These are phyloP conservation scores for Spicauda simplicius DNA, from an alignment of 2,888 invertebrate species.

Conservation along the genomic window DNA sequence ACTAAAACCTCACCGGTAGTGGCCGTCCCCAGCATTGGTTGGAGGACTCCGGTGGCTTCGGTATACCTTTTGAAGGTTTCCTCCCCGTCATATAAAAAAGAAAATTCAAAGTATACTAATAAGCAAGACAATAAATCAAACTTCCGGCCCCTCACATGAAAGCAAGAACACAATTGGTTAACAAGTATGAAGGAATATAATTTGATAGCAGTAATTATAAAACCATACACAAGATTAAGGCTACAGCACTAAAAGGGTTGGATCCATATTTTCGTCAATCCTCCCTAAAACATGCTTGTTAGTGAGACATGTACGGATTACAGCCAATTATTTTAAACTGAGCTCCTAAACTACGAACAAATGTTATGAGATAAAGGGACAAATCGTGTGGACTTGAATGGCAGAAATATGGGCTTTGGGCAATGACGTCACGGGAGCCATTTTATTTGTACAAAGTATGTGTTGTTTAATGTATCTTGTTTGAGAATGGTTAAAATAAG, in stretches of 20 bases:
- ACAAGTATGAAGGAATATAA: too few relatives aligned
- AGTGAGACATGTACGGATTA: not conserved
- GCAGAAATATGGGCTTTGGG: constrained; percentile 6
- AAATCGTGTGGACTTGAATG: constrained; percentile 26
- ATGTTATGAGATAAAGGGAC: constrained; percentile 28
- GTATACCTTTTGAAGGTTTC: too few relatives aligned
- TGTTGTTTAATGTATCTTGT: not conserved
- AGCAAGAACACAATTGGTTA: too few relatives aligned
- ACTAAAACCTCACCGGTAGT: too few relatives aligned
- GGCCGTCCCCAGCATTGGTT: too few relatives aligned
- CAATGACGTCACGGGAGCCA: not conserved
- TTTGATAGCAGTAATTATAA: too few relatives aligned
- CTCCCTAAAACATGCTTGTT: not conserved
- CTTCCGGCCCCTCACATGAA: too few relatives aligned
- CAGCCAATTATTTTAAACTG: constrained; percentile 5
- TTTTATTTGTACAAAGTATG: not conserved
- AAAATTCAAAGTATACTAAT: too few relatives aligned
- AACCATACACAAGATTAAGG: too few relatives aligned
- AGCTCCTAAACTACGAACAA: constrained; percentile 20
- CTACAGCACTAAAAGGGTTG: not conserved
- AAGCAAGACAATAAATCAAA: too few relatives aligned
- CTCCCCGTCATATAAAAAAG: too few relatives aligned
- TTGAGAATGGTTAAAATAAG: not conserved
- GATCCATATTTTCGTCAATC: not conserved
- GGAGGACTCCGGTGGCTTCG: too few relatives aligned